Percentiles rank a stretch among this genome's conserved stretches.
phyloP scores from a whole-genome alignment of 2,888 invertebrate species.

The Campoplex nolae region DNA sequence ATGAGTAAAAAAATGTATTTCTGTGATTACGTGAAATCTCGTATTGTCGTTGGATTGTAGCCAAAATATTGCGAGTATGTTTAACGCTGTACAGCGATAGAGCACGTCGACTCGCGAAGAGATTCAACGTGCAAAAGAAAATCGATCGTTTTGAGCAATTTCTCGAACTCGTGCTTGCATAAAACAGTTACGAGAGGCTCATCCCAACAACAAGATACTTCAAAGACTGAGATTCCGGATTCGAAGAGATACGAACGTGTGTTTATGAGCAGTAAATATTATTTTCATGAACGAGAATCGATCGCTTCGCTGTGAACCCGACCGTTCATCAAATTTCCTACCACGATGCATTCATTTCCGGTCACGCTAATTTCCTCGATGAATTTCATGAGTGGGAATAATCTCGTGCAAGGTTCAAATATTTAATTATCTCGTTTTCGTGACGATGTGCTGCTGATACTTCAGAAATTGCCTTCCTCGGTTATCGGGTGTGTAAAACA shows the following conservation, averaged over 20 bases:
- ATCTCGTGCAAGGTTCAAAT: neutral
- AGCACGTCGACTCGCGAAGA: conserved; percentile 6
- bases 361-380: conserved; percentile 43
- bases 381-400: neutral
- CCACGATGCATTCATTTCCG: conserved; percentile 53
- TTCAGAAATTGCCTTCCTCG: neutral
- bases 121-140: conserved; percentile 53
- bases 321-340: conserved; percentile 60
- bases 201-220: conserved; percentile 18
- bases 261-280: neutral
- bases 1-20: conserved; percentile 4
- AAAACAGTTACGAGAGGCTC: conserved; percentile 19
- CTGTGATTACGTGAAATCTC: conserved; percentile 16
- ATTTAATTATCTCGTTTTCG: neutral
- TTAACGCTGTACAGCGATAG: neutral
- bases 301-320: conserved; percentile 22
- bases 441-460: neutral
- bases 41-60: conserved; percentile 21
- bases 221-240: conserved; percentile 41
- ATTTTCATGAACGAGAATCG: conserved; percentile 41
- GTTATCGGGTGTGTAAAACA: conserved; percentile 22
- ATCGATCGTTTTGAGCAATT: conserved; percentile 36
- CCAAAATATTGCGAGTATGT: conserved; percentile 34
- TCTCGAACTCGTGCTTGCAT: conserved; percentile 25
- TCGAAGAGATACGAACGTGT: neutral